A percentile compares a stretch with the other conserved stretches of the same genome.
These are phyloP conservation scores for Crambe crambe DNA, from an alignment of 37 sponge, comb jelly and placozoan genomes.

Conservation along the genomic window DNA sequence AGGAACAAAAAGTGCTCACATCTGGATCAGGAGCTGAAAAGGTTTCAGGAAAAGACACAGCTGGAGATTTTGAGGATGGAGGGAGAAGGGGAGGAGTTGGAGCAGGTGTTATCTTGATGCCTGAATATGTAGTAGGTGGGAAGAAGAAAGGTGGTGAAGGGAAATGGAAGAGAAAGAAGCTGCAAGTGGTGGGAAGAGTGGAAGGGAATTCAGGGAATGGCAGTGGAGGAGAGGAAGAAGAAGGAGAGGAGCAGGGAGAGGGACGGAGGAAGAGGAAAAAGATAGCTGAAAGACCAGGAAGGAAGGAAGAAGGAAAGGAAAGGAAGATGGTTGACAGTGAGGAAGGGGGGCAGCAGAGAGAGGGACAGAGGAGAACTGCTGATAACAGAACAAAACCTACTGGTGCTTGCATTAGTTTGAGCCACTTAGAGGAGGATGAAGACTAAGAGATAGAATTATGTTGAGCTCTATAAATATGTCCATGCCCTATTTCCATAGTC, in stretches of 20 bases:
- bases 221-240: not conserved
- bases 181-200: not conserved
- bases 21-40: not conserved
- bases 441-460: too few species aligned
- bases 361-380: not conserved
- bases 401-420: too few species aligned
- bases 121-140: not conserved
- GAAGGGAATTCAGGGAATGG: not conserved
- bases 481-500: too few species aligned
- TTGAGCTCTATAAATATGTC: too few species aligned
- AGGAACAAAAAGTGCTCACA: not conserved
- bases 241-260: slow-evolving; percentile 6
- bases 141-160: not conserved
- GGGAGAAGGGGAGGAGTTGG: not conserved
- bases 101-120: not conserved
- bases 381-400: not conserved
- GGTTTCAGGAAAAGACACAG: not conserved
- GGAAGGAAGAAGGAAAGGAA: too few species aligned
- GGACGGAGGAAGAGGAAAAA: too few species aligned
- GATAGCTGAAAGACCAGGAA: too few species aligned
- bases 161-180: not conserved
- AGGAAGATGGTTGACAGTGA: not conserved
- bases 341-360: not conserved
- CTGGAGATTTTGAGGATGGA: not conserved
- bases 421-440: slow-evolving; percentile 5